Base-by-base conservation (phyloP, 2,797 vertebrate genomes). In the Morus bassanus region DNA sequence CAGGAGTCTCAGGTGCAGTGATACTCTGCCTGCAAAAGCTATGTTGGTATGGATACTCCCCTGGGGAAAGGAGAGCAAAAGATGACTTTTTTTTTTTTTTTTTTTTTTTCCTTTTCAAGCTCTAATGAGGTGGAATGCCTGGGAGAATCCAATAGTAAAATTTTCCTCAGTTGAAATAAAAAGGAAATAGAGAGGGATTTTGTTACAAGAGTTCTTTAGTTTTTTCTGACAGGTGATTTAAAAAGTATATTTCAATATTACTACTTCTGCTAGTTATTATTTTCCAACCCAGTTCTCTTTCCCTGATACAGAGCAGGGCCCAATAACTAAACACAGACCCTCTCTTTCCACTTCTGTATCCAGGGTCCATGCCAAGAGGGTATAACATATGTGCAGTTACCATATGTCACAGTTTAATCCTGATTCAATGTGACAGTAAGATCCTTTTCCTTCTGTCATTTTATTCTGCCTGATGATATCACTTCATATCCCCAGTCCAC, bases 341-440 rank as follows among this genome's bases (percentile, higher is more conserved):
- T 56, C 18, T 13, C 18, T 89, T 75, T 75, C 46, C 37, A 57
- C 68, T 60, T 92, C 30, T 88, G n/a, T 61, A 50, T 33, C 31
- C 35, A 81, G 70, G 13, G 59, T 77, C 25, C 12, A 5, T 65
- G 88, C 85, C 94, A 89, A 61, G 37, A 76, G 74, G 33, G 25
- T 84, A 3, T 80, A 86, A 83, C 72, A 87, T 93, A 56, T 53
- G 51, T 87, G 85, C 87, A 77, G 46, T 51, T 83, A 80, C 65
- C 75, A 61, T 73, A 86, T 91, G 85, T 54, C 43, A 35, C 31
- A 25, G 41, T 82, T 92, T 88, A 93, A 94, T 79, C 68, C 74
- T 95, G 76, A 96, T 82, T 95, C 61, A 59, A 28, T 67, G 82
- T 94, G 94, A 90, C 93, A 96, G 61, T 67, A 70, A 80, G 56